Conservation (phyloP, 2,888 invertebrate species). For the Diadromus collaris region DNA sequence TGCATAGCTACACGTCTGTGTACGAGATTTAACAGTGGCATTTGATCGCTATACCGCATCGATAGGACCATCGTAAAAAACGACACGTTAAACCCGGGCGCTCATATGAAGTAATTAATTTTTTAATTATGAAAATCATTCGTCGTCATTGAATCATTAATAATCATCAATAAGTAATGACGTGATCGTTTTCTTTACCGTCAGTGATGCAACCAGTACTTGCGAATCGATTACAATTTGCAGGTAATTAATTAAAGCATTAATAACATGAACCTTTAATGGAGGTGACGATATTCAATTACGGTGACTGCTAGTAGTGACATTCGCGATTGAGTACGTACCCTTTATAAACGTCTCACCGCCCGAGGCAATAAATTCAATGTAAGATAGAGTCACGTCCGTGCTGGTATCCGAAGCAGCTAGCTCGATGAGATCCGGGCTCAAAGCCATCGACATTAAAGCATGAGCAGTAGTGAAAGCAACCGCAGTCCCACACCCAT, state of each 20-base stretch:
- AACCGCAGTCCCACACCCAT: constrained; percentile 29
- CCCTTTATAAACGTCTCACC: constrained; percentile 18
- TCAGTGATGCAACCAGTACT: background rate
- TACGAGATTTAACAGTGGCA: background rate
- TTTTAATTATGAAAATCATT: background rate
- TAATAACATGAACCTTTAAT: constrained; percentile 1
- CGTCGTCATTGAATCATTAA: background rate
- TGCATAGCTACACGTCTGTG: constrained; percentile 9
- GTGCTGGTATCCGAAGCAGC: constrained; percentile 22
- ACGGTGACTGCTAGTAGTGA: background rate
- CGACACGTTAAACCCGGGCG: background rate
- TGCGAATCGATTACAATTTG: background rate
- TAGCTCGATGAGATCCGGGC: constrained; percentile 1
- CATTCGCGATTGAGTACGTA: constrained; percentile 13
- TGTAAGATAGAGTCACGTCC: constrained; percentile 11
- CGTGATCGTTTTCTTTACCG: too few species aligned
- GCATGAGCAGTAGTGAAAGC: constrained; percentile 37
- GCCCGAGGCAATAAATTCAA: constrained; percentile 29
- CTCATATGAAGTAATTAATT: background rate
- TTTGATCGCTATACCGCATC: too few species aligned
- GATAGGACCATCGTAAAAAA: background rate
- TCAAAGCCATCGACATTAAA: constrained; percentile 38
- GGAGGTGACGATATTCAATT: constrained; percentile 26
- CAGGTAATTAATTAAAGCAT: constrained; percentile 7
- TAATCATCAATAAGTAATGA: background rate